phyloP scores from a whole-genome alignment of 2,888 invertebrate genomes.

The Entomobrya multifasciata region DNA sequence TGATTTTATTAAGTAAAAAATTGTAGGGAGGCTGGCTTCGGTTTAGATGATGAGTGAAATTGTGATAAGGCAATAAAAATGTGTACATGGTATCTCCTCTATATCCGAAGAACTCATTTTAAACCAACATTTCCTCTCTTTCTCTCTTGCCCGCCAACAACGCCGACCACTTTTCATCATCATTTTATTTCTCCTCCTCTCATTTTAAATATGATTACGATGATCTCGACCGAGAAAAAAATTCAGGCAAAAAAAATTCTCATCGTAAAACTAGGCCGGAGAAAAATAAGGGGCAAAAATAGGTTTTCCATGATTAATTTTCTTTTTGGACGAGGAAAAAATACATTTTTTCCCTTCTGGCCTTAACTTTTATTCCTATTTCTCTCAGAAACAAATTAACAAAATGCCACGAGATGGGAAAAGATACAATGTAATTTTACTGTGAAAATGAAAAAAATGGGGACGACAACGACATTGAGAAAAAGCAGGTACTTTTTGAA shows the following conservation, averaged over 20 bases:
- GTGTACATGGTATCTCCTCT: constrained; percentile 6
- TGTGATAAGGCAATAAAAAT: constrained; percentile 41
- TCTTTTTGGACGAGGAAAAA: constrained; percentile 57
- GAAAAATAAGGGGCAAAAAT: constrained; percentile 68
- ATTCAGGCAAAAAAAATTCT: constrained; percentile 13
- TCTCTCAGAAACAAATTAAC: constrained; percentile 74
- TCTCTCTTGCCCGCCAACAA: too few relatives aligned
- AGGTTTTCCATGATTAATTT: constrained; percentile 70
- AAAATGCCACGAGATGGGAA: constrained; percentile 61
- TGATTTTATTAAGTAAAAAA: too few relatives aligned
- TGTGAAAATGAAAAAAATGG: constrained; percentile 16
- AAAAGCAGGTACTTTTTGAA: background rate
- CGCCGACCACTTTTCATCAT: constrained; percentile 27
- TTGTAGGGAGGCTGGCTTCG: too few relatives aligned
- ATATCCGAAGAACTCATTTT: background rate
- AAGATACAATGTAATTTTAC: constrained; percentile 54
- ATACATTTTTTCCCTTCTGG: constrained; percentile 70
- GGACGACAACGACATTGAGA: constrained; percentile 12
- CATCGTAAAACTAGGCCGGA: constrained; percentile 67
- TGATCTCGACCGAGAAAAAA: constrained; percentile 44
- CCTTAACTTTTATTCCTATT: constrained; percentile 49
- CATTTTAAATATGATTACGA: constrained; percentile 67
- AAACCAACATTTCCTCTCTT: background rate
- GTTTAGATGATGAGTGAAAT: constrained; percentile 29
- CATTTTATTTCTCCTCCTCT: constrained; percentile 51